Evolutionary conservation across 2,888 invertebrate genomes (phyloP).

Genomic region (Drosophila parthenogenetica): DNA sequence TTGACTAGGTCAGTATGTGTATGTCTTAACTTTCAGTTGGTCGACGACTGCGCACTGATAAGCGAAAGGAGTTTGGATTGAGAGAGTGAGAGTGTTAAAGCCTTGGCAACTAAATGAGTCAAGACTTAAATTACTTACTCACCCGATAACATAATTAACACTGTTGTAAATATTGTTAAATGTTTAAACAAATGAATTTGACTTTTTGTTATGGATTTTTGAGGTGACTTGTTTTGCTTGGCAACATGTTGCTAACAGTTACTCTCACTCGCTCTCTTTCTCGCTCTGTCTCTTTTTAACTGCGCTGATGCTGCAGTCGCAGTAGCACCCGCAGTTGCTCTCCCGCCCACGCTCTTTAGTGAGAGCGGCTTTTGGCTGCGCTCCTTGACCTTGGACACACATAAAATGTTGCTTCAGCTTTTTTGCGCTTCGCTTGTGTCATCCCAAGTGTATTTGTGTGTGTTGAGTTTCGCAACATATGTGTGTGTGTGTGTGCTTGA

Average conservation of each 20-base stretch:
- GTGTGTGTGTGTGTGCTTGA: slow-evolving; percentile 12
- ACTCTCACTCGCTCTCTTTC: slow-evolving; percentile 1
- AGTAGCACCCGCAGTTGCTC: slow-evolving; percentile 13
- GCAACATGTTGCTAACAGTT: slow-evolving; percentile 36
- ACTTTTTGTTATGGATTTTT: not conserved
- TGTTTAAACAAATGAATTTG: slow-evolving; percentile 9
- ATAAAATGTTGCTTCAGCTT: slow-evolving; percentile 57
- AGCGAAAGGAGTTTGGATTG: not conserved
- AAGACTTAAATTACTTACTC: not conserved
- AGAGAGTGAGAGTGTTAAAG: slow-evolving; percentile 3
- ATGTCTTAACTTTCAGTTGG: slow-evolving; percentile 28
- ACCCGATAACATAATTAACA: not conserved
- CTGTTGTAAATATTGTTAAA: slow-evolving; percentile 1
- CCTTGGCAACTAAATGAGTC: slow-evolving; percentile 29
- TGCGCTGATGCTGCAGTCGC: slow-evolving; percentile 44
- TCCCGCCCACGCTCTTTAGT: slow-evolving; percentile 41
- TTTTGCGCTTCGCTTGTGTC: slow-evolving; percentile 31
- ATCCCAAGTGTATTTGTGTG: slow-evolving; percentile 5
- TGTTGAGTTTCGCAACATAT: slow-evolving; percentile 1
- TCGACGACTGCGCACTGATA: slow-evolving; percentile 56
- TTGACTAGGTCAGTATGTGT: slow-evolving; percentile 78
- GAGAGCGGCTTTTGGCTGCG: slow-evolving; percentile 47
- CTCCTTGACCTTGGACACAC: slow-evolving; percentile 76
- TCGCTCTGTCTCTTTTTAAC: slow-evolving; percentile 4
- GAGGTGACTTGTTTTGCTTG: not conserved